Evolutionary conservation across 2,797 vertebrate genomes (phyloP).

Genomic region (Pangasius sanitwongsei): DNA sequence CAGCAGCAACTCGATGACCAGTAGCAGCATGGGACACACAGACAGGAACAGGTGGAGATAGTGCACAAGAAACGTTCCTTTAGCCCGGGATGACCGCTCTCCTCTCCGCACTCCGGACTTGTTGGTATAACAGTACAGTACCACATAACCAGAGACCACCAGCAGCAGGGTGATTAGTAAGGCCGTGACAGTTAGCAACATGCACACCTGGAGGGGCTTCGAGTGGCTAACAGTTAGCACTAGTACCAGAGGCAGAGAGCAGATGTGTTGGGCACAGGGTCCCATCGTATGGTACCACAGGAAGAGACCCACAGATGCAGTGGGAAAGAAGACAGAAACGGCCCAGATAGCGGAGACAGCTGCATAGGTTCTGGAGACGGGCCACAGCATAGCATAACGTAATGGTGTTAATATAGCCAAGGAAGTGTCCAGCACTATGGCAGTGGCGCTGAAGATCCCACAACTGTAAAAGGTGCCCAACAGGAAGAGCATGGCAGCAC

Average conservation of each 20-base stretch:
- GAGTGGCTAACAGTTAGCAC: constrained; percentile 68
- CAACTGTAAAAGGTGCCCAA: constrained; percentile 70
- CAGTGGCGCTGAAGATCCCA: constrained; percentile 74
- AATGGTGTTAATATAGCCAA: constrained; percentile 76
- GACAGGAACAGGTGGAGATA: constrained; percentile 78
- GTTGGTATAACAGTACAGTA: constrained; percentile 74
- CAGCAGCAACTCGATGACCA: constrained; percentile 72
- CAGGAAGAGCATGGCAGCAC: constrained; percentile 71
- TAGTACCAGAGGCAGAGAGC: constrained; percentile 72
- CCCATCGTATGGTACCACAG: constrained; percentile 61
- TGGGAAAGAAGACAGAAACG: constrained; percentile 66
- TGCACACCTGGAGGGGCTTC: constrained; percentile 67
- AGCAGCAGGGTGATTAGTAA: constrained; percentile 73
- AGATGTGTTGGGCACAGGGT: constrained; percentile 67
- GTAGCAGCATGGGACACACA: constrained; percentile 74
- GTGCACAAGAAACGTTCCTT: constrained; percentile 79
- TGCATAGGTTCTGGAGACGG: constrained; percentile 69
- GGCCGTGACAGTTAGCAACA: constrained; percentile 68
- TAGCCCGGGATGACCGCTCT: constrained; percentile 72
- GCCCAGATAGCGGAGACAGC: constrained; percentile 68
- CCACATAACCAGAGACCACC: constrained; percentile 71
- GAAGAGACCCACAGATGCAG: constrained; percentile 69
- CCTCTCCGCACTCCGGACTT: constrained; percentile 68
- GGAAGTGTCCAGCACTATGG: constrained; percentile 77
- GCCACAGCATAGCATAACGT: constrained; percentile 71